Conservation (phyloP, 2,797 vertebrate species). For the Helicolenus hilgendorfi region DNA sequence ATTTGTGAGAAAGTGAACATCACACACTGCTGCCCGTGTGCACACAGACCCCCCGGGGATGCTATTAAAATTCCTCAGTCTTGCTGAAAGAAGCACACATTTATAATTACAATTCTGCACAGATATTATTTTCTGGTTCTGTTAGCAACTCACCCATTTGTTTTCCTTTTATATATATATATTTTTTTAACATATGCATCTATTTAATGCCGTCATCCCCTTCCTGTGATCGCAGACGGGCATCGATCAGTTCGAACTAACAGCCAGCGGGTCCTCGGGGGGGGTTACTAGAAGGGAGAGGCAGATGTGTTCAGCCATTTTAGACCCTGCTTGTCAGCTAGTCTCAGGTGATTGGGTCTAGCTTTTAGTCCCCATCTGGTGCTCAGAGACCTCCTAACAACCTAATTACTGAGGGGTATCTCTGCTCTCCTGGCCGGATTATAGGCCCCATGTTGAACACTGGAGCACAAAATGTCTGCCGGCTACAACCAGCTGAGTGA, state of each 20-base stretch:
- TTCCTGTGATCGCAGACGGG: conserved; percentile 9
- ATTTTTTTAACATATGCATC: conserved; percentile 43
- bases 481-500: conserved; percentile 72
- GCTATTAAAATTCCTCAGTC: conserved; percentile 60
- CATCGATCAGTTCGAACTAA: conserved; percentile 65
- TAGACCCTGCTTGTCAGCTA: conserved; percentile 50
- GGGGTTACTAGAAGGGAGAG: conserved; percentile 47
- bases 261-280: conserved; percentile 32
- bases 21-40: conserved; percentile 41
- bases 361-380: conserved; percentile 81
- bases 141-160: conserved; percentile 8
- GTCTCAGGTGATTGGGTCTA: conserved; percentile 71
- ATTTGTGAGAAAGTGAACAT: conserved; percentile 46
- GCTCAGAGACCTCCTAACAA: conserved; percentile 74
- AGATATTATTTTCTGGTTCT: conserved; percentile 29
- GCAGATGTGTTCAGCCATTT: conserved; percentile 69
- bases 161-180: conserved; percentile 20
- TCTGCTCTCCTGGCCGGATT: conserved; percentile 56
- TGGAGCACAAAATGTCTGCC: conserved; percentile 79
- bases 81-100: conserved; percentile 40
- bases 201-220: conserved; percentile 8
- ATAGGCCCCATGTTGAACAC: conserved; percentile 68
- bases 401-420: conserved; percentile 67
- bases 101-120: conserved; percentile 51
- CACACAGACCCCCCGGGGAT: conserved; percentile 56